Evolutionary conservation across 2,113 vertebrate genomes (phyloP).

Genomic region (Cyanistes caeruleus): DNA sequence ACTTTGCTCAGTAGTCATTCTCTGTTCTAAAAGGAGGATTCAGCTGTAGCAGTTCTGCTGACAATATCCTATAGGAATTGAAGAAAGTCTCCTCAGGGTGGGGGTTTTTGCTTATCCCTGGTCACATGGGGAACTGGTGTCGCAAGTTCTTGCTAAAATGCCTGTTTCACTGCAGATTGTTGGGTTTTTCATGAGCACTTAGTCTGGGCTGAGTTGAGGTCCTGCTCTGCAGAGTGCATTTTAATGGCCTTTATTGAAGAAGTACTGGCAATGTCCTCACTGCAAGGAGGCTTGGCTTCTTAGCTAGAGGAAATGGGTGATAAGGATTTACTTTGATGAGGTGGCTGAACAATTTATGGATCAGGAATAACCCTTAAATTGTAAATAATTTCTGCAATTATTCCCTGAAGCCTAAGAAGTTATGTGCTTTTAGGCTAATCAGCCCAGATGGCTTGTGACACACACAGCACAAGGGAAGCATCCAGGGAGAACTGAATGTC

Average conservation of each 20-base stretch:
- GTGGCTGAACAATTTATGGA: background rate
- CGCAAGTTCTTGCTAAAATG: background rate
- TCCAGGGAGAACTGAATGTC: background rate
- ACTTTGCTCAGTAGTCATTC: background rate
- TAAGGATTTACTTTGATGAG: background rate
- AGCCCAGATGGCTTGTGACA: slow-evolving; percentile 24
- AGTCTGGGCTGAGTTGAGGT: background rate
- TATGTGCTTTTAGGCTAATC: background rate
- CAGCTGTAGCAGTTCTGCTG: background rate
- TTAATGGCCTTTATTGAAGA: slow-evolving; percentile 17
- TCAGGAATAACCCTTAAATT: background rate
- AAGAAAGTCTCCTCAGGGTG: background rate
- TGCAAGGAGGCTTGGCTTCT: background rate
- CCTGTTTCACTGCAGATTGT: background rate
- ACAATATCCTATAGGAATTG: background rate
- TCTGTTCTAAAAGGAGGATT: background rate
- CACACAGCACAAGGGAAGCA: background rate
- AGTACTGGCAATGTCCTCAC: background rate
- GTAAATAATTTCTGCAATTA: background rate
- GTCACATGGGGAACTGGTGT: background rate
- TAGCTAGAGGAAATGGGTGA: background rate
- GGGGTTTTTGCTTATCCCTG: background rate
- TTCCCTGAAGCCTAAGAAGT: background rate
- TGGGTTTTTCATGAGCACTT: background rate
- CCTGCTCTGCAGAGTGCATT: background rate